phyloP scores from a whole-genome alignment of 2,888 invertebrate genomes.

The Epistrophella euchroma region DNA sequence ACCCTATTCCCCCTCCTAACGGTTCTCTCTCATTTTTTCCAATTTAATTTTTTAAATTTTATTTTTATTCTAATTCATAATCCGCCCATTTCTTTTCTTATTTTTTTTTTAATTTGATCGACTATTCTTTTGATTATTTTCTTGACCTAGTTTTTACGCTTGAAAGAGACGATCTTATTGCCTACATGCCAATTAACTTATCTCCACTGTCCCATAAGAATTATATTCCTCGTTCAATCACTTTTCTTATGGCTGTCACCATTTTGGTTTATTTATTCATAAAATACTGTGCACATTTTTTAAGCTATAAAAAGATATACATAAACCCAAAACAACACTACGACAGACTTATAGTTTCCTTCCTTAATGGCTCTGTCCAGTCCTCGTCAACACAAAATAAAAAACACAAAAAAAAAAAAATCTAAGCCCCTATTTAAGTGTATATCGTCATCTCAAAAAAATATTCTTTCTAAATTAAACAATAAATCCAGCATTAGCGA shows the following conservation, averaged over 20 bases:
- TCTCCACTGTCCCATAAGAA: background rate
- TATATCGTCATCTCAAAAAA: conserved; percentile 8
- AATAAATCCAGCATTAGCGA: conserved; percentile 42
- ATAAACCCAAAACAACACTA: background rate
- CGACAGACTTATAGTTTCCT: background rate
- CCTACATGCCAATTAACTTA: background rate
- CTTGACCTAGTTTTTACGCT: background rate
- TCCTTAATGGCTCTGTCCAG: conserved; percentile 8
- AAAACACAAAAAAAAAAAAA: background rate
- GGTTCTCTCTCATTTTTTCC: too few relatives aligned
- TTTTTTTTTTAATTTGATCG: too few relatives aligned
- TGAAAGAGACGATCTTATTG: background rate
- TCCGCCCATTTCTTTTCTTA: too few relatives aligned
- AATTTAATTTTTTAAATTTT: too few relatives aligned
- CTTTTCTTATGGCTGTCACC: background rate
- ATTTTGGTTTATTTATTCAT: conserved; percentile 1
- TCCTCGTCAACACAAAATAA: background rate
- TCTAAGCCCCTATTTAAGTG: background rate
- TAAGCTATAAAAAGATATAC: conserved; percentile 9
- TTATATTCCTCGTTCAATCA: background rate
- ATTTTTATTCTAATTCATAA: too few relatives aligned
- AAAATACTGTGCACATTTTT: background rate
- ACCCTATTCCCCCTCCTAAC: too few relatives aligned
- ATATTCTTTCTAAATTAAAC: conserved; percentile 39
- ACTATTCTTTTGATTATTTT: too few relatives aligned